Conservation (phyloP, 2,888 invertebrate species). For the Aromia moschata region DNA sequence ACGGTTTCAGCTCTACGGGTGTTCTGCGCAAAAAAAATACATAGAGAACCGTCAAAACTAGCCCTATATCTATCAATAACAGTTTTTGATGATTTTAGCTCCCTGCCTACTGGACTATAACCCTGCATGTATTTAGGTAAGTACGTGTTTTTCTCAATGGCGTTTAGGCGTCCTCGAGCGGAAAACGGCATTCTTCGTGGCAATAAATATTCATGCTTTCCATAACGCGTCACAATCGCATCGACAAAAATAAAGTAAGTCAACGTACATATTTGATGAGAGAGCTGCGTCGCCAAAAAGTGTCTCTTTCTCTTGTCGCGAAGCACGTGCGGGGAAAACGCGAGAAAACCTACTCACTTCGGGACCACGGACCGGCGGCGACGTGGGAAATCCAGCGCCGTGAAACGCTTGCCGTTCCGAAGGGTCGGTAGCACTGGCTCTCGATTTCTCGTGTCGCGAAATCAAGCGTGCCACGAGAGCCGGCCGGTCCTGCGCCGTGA, state of each 20-base stretch:
- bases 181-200: neutral
- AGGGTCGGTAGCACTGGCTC: conserved; percentile 28
- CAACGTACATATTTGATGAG: conserved; percentile 17
- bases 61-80: no score
- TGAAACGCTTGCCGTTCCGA: conserved; percentile 24
- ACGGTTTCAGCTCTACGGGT: no score
- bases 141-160: no score
- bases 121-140: no score
- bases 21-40: no score
- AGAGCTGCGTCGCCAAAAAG: conserved; percentile 8
- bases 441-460: conserved; percentile 21
- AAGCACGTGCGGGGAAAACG: conserved; percentile 11
- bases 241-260: conserved; percentile 9
- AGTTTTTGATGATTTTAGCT: no score
- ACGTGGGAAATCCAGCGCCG: conserved; percentile 1
- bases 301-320: conserved; percentile 14
- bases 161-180: no score
- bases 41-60: no score
- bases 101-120: no score
- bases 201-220: conserved; percentile 5
- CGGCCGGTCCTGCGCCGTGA: conserved; percentile 22
- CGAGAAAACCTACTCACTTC: conserved; percentile 1
- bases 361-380: conserved; percentile 6
- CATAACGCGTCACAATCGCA: neutral
- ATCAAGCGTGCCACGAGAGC: conserved; percentile 20